These are phyloP conservation scores for Magallana nippona DNA, from an alignment of 2,888 invertebrate genomes.

Conservation along the genomic window DNA sequence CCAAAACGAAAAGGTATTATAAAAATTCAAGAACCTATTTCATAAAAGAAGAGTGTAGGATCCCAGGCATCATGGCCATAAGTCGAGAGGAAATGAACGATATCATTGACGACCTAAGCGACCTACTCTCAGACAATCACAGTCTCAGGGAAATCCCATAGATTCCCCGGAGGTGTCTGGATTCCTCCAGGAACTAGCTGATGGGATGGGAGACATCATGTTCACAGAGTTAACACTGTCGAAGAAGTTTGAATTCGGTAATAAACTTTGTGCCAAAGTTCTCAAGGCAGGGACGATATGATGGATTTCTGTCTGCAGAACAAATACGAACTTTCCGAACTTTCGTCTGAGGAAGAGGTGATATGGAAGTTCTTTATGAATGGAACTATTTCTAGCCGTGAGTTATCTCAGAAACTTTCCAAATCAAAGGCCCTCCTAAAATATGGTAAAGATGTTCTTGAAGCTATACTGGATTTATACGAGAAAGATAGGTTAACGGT, in stretches of 20 bases:
- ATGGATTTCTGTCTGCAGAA: not conserved
- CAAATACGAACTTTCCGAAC: not conserved
- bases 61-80: no score
- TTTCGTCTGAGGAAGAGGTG: not conserved
- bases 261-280: not conserved
- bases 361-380: constrained; percentile 33
- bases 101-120: no score
- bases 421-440: not conserved
- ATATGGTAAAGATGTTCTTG: constrained; percentile 21
- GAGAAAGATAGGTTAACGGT: not conserved
- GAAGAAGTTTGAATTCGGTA: constrained; percentile 24
- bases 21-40: no score
- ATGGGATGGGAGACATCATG: not conserved
- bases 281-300: not conserved
- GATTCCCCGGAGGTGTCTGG: not conserved
- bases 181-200: not conserved
- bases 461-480: not conserved
- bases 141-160: not conserved
- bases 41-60: no score
- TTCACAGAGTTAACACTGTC: not conserved
- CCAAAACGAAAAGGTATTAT: no score
- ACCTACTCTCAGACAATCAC: no score
- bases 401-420: not conserved
- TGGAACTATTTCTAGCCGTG: constrained; percentile 2
- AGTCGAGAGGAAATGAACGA: no score